phyloP scores from a whole-genome alignment of 2,113 vertebrate genomes.

The Colaptes auratus region DNA sequence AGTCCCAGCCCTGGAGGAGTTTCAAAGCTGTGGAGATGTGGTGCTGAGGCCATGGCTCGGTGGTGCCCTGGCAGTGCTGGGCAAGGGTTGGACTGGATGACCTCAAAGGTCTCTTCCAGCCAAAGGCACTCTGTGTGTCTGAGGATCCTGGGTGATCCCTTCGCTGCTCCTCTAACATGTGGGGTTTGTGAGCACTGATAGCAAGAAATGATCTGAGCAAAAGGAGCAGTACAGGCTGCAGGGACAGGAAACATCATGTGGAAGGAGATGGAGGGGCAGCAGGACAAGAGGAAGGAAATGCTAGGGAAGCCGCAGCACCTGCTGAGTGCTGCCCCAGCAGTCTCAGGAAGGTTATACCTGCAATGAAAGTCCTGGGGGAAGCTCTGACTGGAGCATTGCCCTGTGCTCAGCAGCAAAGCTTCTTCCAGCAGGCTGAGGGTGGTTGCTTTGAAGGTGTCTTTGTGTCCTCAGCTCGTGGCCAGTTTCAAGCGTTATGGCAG shows the following conservation, averaged over 20 bases:
- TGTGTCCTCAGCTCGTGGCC: not conserved
- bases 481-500: constrained; percentile 20
- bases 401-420: constrained; percentile 22
- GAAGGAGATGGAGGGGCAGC: not conserved
- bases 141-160: not conserved
- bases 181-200: not conserved
- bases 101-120: no score
- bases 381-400: not conserved
- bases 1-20: no score
- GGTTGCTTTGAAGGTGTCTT: not conserved
- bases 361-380: not conserved
- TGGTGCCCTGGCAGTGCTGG: no score
- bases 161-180: not conserved
- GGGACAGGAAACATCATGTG: not conserved
- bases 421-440: constrained; percentile 17
- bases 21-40: no score
- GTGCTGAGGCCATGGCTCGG: no score
- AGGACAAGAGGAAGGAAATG: not conserved
- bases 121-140: not conserved
- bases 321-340: not conserved
- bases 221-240: not conserved
- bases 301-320: not conserved
- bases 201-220: not conserved
- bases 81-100: no score
- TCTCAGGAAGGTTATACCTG: not conserved